A percentile compares a stretch with the other conserved stretches of the same genome.
Evolutionary conservation across 2,113 vertebrate genomes (phyloP).

Genomic region (Okapia johnstoni): DNA sequence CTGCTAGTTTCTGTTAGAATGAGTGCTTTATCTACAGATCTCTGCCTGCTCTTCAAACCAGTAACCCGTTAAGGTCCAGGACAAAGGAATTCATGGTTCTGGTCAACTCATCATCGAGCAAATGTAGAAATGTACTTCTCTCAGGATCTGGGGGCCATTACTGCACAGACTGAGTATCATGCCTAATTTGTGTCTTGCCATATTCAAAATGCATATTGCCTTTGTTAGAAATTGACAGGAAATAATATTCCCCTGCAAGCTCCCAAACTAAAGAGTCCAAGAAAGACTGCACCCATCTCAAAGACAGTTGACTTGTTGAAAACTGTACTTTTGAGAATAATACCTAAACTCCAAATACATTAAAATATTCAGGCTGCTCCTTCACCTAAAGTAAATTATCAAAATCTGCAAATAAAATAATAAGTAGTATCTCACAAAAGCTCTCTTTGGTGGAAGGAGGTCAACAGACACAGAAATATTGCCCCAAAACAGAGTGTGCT

Average conservation of each 20-base stretch:
- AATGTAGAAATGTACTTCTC: background rate
- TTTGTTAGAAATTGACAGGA: background rate
- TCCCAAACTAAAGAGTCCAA: background rate
- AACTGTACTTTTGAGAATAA: slow-evolving; percentile 15
- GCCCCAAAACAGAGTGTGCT: background rate
- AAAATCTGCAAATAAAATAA: slow-evolving; percentile 36
- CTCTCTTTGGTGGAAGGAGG: background rate
- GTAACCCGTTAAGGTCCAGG: background rate
- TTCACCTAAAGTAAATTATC: background rate
- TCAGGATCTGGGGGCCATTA: background rate
- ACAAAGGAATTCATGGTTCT: slow-evolving; percentile 9
- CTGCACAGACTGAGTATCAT: background rate
- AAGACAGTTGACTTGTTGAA: background rate
- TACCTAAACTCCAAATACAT: background rate
- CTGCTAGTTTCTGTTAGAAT: background rate
- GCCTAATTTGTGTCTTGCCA: background rate
- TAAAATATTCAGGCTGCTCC: slow-evolving; percentile 35
- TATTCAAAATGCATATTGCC: slow-evolving; percentile 2
- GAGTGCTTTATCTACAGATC: background rate
- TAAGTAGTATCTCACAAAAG: background rate
- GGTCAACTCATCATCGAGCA: background rate
- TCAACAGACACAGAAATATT: background rate
- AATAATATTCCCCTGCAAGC: background rate
- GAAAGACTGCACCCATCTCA: background rate
- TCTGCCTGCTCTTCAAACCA: slow-evolving; percentile 14